Percentiles rank a stretch among this genome's conserved stretches.
Evolutionary conservation across 2,797 vertebrate genomes (phyloP).

Genomic region (Coracias cyanogaster): DNA sequence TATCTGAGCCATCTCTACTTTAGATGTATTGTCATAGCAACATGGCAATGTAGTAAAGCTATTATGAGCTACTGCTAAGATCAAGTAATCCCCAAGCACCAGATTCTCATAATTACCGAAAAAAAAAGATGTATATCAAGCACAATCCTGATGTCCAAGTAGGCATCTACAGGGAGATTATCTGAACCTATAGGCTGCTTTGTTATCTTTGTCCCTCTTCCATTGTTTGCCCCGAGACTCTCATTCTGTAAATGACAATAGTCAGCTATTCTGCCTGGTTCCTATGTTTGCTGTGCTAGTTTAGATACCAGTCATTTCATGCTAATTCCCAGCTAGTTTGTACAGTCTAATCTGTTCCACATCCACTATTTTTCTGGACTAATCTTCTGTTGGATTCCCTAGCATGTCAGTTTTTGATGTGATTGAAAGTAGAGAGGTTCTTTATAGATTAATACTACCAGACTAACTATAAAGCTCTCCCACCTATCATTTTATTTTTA

Average conservation of each 20-base stretch:
- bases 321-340: not conserved
- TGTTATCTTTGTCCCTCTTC: not conserved
- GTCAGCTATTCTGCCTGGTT: not conserved
- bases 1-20: not conserved
- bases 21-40: not conserved
- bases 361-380: not conserved
- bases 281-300: not conserved
- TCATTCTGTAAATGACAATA: not conserved
- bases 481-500: not conserved
- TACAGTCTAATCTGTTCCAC: not conserved
- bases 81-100: not conserved
- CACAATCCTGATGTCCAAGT: not conserved
- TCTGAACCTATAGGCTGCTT: not conserved
- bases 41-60: not conserved
- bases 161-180: not conserved
- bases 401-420: not conserved
- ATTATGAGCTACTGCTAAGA: not conserved
- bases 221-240: not conserved
- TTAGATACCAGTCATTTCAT: not conserved
- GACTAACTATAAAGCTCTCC: not conserved
- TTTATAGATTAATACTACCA: not conserved
- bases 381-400: not conserved
- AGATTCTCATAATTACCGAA: not conserved
- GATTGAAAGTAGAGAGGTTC: not conserved
- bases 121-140: not conserved